These are phyloP conservation scores for Cecidostiba fungosa DNA, from an alignment of 2,888 invertebrate genomes.

Conservation along the genomic window DNA sequence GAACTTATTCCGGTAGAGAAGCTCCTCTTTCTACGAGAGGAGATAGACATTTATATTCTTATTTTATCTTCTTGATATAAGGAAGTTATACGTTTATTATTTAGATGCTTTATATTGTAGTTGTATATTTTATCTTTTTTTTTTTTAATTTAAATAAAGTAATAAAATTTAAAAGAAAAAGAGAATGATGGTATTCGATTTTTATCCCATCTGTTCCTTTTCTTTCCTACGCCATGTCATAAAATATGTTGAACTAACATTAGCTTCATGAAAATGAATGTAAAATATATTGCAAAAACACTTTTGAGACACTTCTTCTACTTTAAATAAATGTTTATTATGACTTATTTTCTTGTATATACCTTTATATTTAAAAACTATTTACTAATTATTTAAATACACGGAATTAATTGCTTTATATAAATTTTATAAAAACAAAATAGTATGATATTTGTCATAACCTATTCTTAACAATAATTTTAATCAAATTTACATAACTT, in stretches of 20 bases:
- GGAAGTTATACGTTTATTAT: slow-evolving; percentile 57
- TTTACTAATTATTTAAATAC: no score
- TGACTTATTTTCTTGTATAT: no score
- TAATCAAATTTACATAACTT: no score
- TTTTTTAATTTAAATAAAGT: slow-evolving; percentile 61
- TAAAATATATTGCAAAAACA: no score
- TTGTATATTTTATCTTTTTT: slow-evolving; percentile 61
- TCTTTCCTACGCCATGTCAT: neutral
- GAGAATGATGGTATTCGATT: neutral
- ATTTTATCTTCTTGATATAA: slow-evolving; percentile 40
- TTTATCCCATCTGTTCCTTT: neutral
- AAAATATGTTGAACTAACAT: neutral
- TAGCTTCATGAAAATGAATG: no score
- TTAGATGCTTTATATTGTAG: slow-evolving; percentile 63
- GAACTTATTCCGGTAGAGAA: slow-evolving; percentile 5
- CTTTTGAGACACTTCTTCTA: no score
- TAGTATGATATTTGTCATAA: no score
- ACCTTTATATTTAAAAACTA: no score
- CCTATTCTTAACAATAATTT: no score
- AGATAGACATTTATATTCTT: slow-evolving; percentile 45
- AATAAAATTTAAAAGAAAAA: slow-evolving; percentile 7
- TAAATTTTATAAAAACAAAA: no score
- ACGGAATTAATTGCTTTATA: no score
- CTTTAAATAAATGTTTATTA: no score
- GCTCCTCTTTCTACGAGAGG: slow-evolving; percentile 53